A percentile compares a stretch with the other conserved stretches of the same genome.
Evolutionary conservation across 1,140 invertebrate species (phyloP).

Genomic region (Zaprionus gabonicus): DNA sequence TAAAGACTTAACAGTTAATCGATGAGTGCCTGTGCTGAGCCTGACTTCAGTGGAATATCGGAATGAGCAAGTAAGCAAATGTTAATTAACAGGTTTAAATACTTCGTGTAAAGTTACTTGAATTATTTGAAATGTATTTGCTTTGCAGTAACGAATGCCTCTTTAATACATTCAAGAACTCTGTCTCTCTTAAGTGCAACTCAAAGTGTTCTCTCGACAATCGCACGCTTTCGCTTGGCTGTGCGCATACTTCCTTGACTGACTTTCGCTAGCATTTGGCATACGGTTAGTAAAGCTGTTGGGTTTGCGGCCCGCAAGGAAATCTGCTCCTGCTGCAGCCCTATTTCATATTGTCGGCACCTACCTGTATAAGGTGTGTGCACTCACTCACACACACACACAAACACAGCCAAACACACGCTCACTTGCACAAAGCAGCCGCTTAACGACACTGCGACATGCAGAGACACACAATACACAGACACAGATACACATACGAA

Average conservation of each 20-base stretch:
- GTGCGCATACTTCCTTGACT: constrained; percentile 32
- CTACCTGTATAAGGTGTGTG: constrained; percentile 30
- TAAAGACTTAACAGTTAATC: too few relatives aligned
- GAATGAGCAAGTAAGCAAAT: too few relatives aligned
- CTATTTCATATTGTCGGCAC: constrained; percentile 77
- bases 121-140: too few relatives aligned
- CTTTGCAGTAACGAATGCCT: too few relatives aligned
- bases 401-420: neutral
- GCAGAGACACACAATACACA: constrained; percentile 36
- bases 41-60: too few relatives aligned
- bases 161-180: neutral
- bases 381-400: constrained; percentile 7
- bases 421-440: constrained; percentile 30
- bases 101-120: too few relatives aligned
- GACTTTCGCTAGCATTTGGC: constrained; percentile 46
- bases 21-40: too few relatives aligned
- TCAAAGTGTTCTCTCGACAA: constrained; percentile 7
- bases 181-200: constrained; percentile 6
- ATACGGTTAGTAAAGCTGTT: constrained; percentile 39
- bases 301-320: constrained; percentile 43
- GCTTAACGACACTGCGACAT: constrained; percentile 47
- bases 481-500: constrained; percentile 16
- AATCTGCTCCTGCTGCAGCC: constrained; percentile 59
- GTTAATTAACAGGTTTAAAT: too few relatives aligned
- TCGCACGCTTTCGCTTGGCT: constrained; percentile 1